Evolutionary conservation across 30 jellyfish, hydroid and myxozoan species (phyloP).

Genomic region (Pelagia noctiluca): DNA sequence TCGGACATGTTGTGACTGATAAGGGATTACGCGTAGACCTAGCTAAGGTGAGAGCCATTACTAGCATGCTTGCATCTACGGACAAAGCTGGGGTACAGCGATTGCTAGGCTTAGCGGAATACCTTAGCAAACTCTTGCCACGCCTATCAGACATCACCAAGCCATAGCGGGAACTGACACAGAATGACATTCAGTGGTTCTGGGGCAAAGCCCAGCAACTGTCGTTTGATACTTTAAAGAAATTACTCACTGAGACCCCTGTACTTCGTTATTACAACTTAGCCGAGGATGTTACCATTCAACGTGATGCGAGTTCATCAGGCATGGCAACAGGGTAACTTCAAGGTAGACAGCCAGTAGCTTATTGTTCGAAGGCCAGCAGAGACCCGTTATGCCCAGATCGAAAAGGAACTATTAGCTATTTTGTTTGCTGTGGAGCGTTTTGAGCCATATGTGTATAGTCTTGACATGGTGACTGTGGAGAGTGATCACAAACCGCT

Average conservation of each 20-base stretch:
- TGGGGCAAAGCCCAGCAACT: constrained; percentile 50
- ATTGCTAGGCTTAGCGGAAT: constrained; percentile 11
- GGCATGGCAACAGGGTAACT: constrained; percentile 44
- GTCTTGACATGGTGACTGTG: constrained; percentile 12
- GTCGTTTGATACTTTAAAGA: constrained; percentile 22
- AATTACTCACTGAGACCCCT: constrained; percentile 17
- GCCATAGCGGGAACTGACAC: constrained; percentile 32
- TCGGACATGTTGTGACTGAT: constrained; percentile 32
- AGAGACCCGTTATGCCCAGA: constrained; percentile 35
- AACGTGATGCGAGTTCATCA: constrained; percentile 41
- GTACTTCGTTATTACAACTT: constrained; percentile 25
- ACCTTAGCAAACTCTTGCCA: constrained; percentile 26
- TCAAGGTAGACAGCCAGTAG: constrained; percentile 38
- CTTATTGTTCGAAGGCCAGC: constrained; percentile 32
- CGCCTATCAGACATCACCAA: constrained; percentile 15
- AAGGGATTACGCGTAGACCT: constrained; percentile 25
- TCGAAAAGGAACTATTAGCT: constrained; percentile 41
- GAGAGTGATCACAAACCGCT: constrained; percentile 47
- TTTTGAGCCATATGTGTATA: constrained; percentile 26
- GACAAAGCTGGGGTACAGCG: constrained; percentile 31
- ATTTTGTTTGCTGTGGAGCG: constrained; percentile 19
- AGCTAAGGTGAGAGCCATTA: constrained; percentile 30
- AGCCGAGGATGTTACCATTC: constrained; percentile 15
- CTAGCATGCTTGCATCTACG: constrained; percentile 39
- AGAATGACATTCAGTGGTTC: constrained; percentile 24